Evolutionary conservation across 2,888 invertebrate species (phyloP), one percentile per base, ranked within the genome.

Genomic region (Polymixis flavicincta): DNA sequence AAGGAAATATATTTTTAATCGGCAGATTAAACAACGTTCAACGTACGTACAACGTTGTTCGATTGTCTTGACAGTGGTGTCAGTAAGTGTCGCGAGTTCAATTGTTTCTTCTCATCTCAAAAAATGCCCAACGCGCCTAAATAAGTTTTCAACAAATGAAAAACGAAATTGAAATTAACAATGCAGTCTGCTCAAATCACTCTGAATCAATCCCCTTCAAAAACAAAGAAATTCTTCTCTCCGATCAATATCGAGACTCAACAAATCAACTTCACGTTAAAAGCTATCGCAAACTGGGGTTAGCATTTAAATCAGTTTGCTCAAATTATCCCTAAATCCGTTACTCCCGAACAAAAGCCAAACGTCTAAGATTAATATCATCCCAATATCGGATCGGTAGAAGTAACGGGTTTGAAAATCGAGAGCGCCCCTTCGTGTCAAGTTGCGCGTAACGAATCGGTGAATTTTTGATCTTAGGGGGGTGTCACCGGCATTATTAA

Each of bases 401-500:
- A 90, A 89, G 89, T 91, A 93, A 91, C 92, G 90, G 91, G 89
- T 91, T 91, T 85, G 90, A 91, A 90, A 91, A 93, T 93, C 92
- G 92, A 85, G 83, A 71, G 82, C 90, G 91, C 92, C 94, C 94
- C 94, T 93, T 90, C 85, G 89, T 87, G 89, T 89, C 90, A 90
- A 90, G 86, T 93, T 90, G 92, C 89, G 91, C 91, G 94, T 91
- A 93, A 93, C 92, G 92, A 92, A 92, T 91, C 89, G 92, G 90
- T 94, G 94, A 94, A 94, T 94, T 94, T 94, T 94, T 94, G 94
- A 94, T 94, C 94, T 89, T 76, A 81, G 72, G 88, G 91, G 91
- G 92, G 92, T 91, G 92, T 92, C 92, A 90, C 89, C 90, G 89
- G 89, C 92, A 92, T 94, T 94, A 94, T 94, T 94, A 94, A 94